Evolutionary conservation across 2,113 vertebrate species (phyloP).

Genomic region (Mormyrus lacerda): DNA sequence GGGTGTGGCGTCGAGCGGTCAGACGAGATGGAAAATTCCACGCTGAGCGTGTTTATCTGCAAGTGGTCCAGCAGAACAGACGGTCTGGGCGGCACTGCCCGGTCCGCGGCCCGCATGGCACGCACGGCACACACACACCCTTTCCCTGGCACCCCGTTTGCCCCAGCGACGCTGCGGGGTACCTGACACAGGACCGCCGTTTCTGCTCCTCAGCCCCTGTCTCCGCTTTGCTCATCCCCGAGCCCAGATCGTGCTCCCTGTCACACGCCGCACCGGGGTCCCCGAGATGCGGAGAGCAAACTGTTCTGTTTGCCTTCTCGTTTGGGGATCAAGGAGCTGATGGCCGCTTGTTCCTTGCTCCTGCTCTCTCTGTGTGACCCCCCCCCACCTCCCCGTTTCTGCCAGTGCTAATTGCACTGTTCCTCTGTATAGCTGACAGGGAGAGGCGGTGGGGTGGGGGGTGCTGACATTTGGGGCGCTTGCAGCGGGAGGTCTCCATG

Average conservation of each 20-base stretch:
- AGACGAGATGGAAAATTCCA: constrained; percentile 1
- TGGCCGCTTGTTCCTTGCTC: not conserved
- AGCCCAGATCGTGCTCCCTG: not conserved
- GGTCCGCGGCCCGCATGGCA: not conserved
- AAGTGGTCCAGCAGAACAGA: not conserved
- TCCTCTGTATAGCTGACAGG: constrained; percentile 2
- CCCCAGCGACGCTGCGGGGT: not conserved
- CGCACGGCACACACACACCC: not conserved
- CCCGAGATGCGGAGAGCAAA: not conserved
- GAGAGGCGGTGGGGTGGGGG: not conserved
- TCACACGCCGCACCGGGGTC: not conserved
- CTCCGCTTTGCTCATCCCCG: not conserved
- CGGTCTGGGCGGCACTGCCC: not conserved
- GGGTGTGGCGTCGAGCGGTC: not conserved
- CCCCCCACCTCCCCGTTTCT: too few species aligned
- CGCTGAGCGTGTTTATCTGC: not conserved
- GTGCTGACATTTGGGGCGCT: constrained; percentile 6
- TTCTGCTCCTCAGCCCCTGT: not conserved
- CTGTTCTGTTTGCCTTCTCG: not conserved
- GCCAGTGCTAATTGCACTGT: constrained; percentile 14
- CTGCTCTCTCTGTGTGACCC: not conserved
- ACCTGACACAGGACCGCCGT: not conserved
- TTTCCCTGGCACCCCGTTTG: not conserved
- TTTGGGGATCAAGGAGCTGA: not conserved
- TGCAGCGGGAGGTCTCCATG: not conserved